These are phyloP conservation scores for Acleris sparsana DNA, from an alignment of 2,888 invertebrate species.

Conservation along the genomic window DNA sequence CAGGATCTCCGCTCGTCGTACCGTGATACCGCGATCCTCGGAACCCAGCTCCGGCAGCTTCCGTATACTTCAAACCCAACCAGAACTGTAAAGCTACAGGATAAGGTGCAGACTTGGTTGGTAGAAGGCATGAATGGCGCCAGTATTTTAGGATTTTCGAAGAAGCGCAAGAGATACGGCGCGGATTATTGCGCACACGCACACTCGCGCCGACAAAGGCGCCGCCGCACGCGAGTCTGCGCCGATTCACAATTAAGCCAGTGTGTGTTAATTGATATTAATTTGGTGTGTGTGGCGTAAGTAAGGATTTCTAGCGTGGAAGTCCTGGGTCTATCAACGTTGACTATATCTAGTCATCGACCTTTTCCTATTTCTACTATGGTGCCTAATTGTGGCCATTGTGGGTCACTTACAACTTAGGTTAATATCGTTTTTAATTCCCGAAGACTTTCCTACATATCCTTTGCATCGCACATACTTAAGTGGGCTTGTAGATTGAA, in stretches of 20 bases:
- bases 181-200: constrained; percentile 68
- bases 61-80: constrained; percentile 20
- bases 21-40: constrained; percentile 74
- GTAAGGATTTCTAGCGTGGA: constrained; percentile 42
- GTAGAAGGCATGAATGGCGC: constrained; percentile 60
- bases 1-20: constrained; percentile 79
- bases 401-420: no score
- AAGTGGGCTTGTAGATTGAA: no score
- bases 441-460: no score
- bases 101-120: constrained; percentile 58
- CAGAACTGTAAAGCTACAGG: constrained; percentile 50
- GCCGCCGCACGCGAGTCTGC: constrained; percentile 80
- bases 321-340: background rate
- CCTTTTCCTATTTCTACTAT: no score
- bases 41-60: constrained; percentile 52
- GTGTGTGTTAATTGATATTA: constrained; percentile 83
- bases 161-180: constrained; percentile 65
- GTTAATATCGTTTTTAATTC: no score
- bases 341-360: no score
- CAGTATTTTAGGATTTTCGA: constrained; percentile 81
- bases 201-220: constrained; percentile 74
- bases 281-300: constrained; percentile 74
- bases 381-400: no score
- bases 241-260: constrained; percentile 82
- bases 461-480: no score